Conservation (phyloP, 2,113 vertebrate species). For the rat (Rattus norvegicus) region GRCr8 NC_086019.1:37550001-37550500, state of each 20-base stretch:
- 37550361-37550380: background rate
- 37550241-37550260: background rate
- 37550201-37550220: too few relatives aligned
- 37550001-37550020: background rate
- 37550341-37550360: background rate
- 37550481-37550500: too few relatives aligned
- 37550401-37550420: background rate
- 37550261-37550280: fast-evolving
- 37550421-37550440: background rate
- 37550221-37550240: conserved; percentile 54
- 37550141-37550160: too few relatives aligned
- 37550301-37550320: background rate
- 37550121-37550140: background rate
- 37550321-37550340: background rate
- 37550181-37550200: conserved; percentile 17
- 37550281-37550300: conserved; percentile 15
- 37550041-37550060: background rate
- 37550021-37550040: background rate
- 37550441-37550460: background rate
- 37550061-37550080: background rate
- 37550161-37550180: background rate
- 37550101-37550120: background rate
- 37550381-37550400: background rate
- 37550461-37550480: background rate
- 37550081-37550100: too few relatives aligned